These are phyloP conservation scores for Bombyx huttoni DNA, from an alignment of 2,888 invertebrate species.

Conservation along the genomic window DNA sequence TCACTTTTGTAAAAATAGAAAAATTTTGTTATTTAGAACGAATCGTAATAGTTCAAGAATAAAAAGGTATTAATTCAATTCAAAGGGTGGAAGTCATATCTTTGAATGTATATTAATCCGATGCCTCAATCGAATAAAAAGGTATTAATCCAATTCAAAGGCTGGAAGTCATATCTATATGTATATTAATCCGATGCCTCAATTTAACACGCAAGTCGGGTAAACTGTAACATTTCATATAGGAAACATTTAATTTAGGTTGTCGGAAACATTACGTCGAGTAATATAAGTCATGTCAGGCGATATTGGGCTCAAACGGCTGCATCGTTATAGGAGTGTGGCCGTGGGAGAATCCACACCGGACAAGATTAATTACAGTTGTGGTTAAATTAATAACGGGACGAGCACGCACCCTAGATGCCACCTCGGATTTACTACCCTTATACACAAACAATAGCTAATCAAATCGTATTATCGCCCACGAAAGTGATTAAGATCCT, in stretches of 20 bases:
- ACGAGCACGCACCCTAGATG: constrained; percentile 38
- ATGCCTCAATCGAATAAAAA: background rate
- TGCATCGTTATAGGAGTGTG: constrained; percentile 1
- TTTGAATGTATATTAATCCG: background rate
- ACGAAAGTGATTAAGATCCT: constrained; percentile 3
- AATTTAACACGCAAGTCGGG: background rate
- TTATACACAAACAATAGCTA: constrained; percentile 26
- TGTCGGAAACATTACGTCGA: constrained; percentile 1
- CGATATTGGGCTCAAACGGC: constrained; percentile 1
- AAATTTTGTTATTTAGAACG: too few relatives aligned
- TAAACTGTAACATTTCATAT: background rate
- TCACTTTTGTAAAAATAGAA: too few relatives aligned
- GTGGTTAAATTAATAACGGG: constrained; percentile 63
- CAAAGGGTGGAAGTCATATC: background rate
- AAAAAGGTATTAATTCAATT: background rate
- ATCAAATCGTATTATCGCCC: constrained; percentile 32
- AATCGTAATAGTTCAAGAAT: too few relatives aligned
- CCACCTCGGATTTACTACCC: constrained; percentile 17
- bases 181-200: background rate
- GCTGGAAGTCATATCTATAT: background rate
- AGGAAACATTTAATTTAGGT: constrained; percentile 1
- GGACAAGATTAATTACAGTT: constrained; percentile 64
- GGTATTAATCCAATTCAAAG: background rate
- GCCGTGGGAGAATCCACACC: constrained; percentile 50
- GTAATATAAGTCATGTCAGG: constrained; percentile 1